Evolutionary conservation across 2,113 vertebrate genomes (phyloP), one percentile per base, ranked within the genome.

Genomic region (Bettongia penicillata): DNA sequence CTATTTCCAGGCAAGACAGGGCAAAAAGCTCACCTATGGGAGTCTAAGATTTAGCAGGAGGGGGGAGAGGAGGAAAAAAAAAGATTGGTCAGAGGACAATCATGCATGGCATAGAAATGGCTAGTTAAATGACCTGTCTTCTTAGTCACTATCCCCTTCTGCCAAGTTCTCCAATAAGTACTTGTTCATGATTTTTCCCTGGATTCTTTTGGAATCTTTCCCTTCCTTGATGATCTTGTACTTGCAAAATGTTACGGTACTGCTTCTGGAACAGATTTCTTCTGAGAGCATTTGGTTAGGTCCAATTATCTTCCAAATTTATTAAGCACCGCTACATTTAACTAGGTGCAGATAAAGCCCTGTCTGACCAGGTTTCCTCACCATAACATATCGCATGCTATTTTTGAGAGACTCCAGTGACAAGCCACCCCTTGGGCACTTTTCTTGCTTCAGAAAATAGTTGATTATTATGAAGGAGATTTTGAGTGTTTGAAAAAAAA

Each of bases 371-470:
- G 10, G 51, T 43, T 50, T 49, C 51, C 53, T 53, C 14, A 23
- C 7, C 0, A 0, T 23, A 23, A 4, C 49, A 84, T 3, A 43
- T 22, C 49, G 61, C 5, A 43, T 22, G 52, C 50, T 3, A 91
- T 25, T 2, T 53, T 90, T 51, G 89, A 92, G 91, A 93, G 5
- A 49, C 57, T 51, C 26, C 50, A 31, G 90, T 23, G 77, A 93
- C 57, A 19, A 53, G 53, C 50, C 57, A 93, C 53, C 25, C n/a
- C 89, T 91, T 55, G 90, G 51, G 24, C 2, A 26, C 1, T 5
- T 84, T 49, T 8, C 50, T 89, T 37, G 68, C 61, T 77, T 77
- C 0, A 53, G 55, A 96, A 95, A 91, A 96, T 49, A 93, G 92
- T 90, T 89, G 19, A 50, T 19, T 0, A 53, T 49, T 84, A 28